Conservation (phyloP, 2,888 invertebrate species). For the Stenolophus ochropezus region DNA sequence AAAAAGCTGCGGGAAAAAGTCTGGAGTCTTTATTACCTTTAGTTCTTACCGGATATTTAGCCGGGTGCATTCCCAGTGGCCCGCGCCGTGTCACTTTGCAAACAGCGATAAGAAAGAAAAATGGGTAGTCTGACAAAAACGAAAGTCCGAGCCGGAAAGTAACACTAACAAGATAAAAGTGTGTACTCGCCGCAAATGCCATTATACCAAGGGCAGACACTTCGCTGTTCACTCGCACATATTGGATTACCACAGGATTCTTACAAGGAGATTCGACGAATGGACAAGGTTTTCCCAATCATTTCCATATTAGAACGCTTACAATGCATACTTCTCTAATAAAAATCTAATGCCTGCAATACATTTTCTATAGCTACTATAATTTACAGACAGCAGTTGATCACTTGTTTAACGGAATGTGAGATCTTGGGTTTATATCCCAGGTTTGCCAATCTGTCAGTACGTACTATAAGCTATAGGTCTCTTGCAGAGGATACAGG, state of each 20-base stretch:
- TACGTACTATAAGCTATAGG: no score
- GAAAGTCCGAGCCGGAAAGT: background rate
- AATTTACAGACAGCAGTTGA: no score
- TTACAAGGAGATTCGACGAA: background rate
- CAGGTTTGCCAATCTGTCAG: no score
- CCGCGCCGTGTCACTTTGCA: background rate
- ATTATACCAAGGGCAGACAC: constrained; percentile 1
- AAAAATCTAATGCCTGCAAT: no score
- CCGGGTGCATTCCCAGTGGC: background rate
- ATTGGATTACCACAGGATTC: background rate
- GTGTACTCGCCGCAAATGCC: constrained; percentile 6
- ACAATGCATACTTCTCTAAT: no score
- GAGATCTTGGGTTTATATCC: no score
- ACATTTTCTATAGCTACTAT: no score
- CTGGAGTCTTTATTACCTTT: background rate
- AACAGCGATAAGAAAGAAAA: constrained; percentile 25
- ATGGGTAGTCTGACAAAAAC: background rate
- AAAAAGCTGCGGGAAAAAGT: background rate
- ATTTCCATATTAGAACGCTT: no score
- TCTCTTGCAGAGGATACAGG: no score
- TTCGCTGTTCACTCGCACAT: background rate
- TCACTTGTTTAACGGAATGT: no score
- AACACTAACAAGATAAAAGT: constrained; percentile 15
- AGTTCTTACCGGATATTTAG: background rate
- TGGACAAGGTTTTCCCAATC: background rate